Base-by-base conservation (phyloP, 2,797 vertebrate genomes). In the Hybognathus amarus region DNA sequence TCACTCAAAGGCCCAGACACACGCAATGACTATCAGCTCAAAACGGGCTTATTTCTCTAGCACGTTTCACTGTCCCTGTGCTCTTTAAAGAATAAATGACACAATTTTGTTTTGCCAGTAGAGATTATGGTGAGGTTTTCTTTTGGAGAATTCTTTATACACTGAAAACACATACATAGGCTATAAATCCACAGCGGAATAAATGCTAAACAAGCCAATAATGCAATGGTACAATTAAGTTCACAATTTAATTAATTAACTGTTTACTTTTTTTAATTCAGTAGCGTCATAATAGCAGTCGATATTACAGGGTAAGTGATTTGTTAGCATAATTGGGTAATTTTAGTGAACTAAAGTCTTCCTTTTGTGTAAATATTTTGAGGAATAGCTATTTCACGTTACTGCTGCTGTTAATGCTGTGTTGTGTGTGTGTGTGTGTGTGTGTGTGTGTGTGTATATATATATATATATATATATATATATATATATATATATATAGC, bases 1-100 rank as follows among this genome's bases (percentile, higher is more conserved):
- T 83, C 83, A 83, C 83, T 85, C 85, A 83, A 81, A 85, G 77
- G 85, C 80, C 78, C 85, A 82, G 80, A 87, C 83, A 87, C 78
- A 80, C 78, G 79, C 84, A 85, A 79, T 82, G 80, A 84, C 74
- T 80, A 79, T 73, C 78, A 87, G 80, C 73, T 83, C 80, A 77
- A 84, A 84, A 54, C 10, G 77, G 56, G 50, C 56, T 69, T 47
- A 74, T 64, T 85, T 83, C 74, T 85, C 68, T 45, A 36, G 47
- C 38, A 78, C 73, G 27, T 78, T 67, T 80, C 59, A 82, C 63
- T 68, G 36, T 74, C 47, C 79, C 77, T 40, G 22, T 20, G 50
- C 68, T 83, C 40, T 24, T 50, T 11, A 52, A 52, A 69, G 20
- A 67, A 73, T 45, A 83, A 45, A 82, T 56, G 27, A 15, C 61